Base-by-base conservation (phyloP, 2,113 vertebrate genomes). In the Ploceus nigricollis region DNA sequence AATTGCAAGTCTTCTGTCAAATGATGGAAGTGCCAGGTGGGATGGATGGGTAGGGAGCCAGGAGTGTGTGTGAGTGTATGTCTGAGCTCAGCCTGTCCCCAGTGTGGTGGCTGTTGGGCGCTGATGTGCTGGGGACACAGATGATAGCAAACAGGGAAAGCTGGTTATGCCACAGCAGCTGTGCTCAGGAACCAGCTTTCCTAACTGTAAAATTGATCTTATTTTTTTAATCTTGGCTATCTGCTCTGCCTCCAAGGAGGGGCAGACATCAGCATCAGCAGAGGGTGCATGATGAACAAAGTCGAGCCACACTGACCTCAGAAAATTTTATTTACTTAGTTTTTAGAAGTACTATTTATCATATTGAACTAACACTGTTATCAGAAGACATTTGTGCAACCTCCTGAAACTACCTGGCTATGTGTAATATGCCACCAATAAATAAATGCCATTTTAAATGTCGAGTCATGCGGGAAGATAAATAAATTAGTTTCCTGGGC, bases 381-480 rank as follows among this genome's bases (percentile, higher is more conserved):
- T 19, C 57, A 71, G 76, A 83, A 90, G 50, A 65, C 16, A 35
- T 56, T 78, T 1, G 0, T 86, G 64, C n/a, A 75, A 71, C 19
- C 15, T 94, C 10, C 31, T 71, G 86, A 28, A 93, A 83, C 35
- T 80, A 85, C 82, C 71, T 92, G 75, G 31, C 51, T 70, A 8
- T 73, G 64, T 88, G 88, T 70, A 90, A 88, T 83, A 75, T 47
- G 63, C 35, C 50, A 45, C 16, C 57, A 57, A 68, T 12, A 84
- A 94, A 93, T 78, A 90, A 94, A 95, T 80, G 92, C 68, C 70
- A 68, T 45, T 39, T 56, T 44, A 83, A 92, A 93, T 81, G 90
- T 75, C 1, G 8, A 96, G 44, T 89, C 82, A 92, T 50, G 60
- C 1, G 3, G 69, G 44, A 96, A 96, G 71, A 83, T 40, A 93